Base-by-base conservation (phyloP, 2,797 vertebrate species). In the Helarctos malayanus region DNA sequence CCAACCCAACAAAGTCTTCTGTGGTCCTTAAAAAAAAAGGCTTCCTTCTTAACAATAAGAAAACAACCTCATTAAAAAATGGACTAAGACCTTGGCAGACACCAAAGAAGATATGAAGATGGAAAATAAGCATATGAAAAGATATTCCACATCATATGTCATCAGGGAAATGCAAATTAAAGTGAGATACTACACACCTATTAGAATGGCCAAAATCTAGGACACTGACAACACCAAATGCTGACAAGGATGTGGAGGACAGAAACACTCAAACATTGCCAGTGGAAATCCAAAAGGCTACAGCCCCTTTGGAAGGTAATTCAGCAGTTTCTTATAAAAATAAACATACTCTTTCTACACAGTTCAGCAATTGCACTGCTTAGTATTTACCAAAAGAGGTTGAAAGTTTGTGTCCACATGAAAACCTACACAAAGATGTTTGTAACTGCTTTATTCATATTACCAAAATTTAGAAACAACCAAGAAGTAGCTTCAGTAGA, bases 91-190 rank as follows among this genome's bases (percentile, higher is more conserved):
- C 73, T 85, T 80, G 61, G 79, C 6, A 25, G 12, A 87, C 15
- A 61, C 45, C 15, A 35, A 61, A 73, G 45, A 73, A 91, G 54
- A 80, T 27, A 71, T 3, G 59, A 11, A 45, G 27, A 14, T 61
- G 41, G 81, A 32, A 85, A 85, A 86, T 79, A 86, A 78, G 25
- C 59, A 90, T 27, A 7, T 57, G 38, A 29, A 83, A 94, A 90
- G 59, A 61, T 18, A 18, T 18, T 41, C 56, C 47, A 35, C 9
- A 81, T 81, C 45, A n/a, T 63, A 73, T 38, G 32, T 47, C 16
- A 47, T 81, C 32, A 86, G 45, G 47, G 82, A 91, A 95, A 80
- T 54, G 25, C 75, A 54, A 73, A 71, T 63, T 80, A 80, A 86
- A 85, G 5, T 21, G 38, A 80, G 29, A 38, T 52, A 18, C 69